These are phyloP conservation scores for Conus betulinus DNA, from an alignment of 1,140 invertebrate species.

Conservation along the genomic window DNA sequence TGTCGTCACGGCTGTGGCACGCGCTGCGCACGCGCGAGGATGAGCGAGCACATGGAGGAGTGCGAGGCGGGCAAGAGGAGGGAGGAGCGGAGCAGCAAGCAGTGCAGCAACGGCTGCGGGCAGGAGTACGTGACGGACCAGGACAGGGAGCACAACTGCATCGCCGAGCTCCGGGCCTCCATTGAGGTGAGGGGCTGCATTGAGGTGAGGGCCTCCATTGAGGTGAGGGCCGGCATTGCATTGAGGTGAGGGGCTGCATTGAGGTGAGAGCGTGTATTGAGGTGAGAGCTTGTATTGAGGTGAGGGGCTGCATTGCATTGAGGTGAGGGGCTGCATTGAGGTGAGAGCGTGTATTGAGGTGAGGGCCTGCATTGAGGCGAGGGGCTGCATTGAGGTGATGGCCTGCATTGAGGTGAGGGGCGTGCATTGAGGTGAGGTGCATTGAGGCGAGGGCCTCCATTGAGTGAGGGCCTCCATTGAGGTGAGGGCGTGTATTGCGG, in stretches of 20 bases:
- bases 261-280: not conserved
- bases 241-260: not conserved
- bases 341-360: not conserved
- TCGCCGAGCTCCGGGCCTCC: conserved; percentile 61
- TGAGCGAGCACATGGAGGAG: conserved; percentile 14
- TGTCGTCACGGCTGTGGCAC: conserved; percentile 63
- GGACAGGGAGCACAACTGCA: conserved; percentile 61
- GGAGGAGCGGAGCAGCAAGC: conserved; percentile 20
- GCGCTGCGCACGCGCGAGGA: conserved; percentile 13
- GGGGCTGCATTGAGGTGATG: not conserved
- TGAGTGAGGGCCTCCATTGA: too few species aligned
- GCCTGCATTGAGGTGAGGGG: too few species aligned
- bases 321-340: conserved; percentile 38
- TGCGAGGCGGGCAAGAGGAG: conserved; percentile 30
- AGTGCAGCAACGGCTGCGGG: conserved; percentile 63
- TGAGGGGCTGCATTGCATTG: conserved; percentile 30
- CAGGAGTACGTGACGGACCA: conserved; percentile 50
- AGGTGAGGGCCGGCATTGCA: not conserved
- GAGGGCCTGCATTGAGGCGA: not conserved
- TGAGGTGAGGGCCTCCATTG: not conserved
- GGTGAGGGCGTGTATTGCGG: too few species aligned
- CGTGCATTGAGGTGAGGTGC: too few species aligned
- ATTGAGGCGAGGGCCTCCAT: too few species aligned
- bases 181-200: conserved; percentile 50
- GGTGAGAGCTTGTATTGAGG: too few species aligned